Evolutionary conservation across 1,140 invertebrate genomes (phyloP).

Genomic region (Aphelenchoides fujianensis): DNA sequence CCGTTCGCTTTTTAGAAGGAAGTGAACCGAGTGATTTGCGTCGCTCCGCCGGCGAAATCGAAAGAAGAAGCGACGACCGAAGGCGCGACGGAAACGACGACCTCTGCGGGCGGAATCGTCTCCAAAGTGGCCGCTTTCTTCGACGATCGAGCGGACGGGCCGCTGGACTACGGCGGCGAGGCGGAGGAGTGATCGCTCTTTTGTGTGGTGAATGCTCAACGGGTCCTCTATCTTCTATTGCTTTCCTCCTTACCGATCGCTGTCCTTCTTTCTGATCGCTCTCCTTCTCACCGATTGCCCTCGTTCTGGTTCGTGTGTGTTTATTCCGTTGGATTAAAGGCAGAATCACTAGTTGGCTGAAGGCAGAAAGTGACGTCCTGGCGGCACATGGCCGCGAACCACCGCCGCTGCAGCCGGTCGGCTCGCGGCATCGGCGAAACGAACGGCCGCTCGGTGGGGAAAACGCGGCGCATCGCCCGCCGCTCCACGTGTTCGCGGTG

Average conservation of each 20-base stretch:
- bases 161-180: neutral
- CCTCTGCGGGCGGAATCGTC: neutral
- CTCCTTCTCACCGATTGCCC: too few species aligned
- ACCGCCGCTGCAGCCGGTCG: slow-evolving; percentile 42
- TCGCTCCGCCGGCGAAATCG: neutral
- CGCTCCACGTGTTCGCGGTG: slow-evolving; percentile 76
- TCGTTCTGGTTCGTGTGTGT: too few species aligned
- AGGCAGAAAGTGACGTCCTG: slow-evolving; percentile 22
- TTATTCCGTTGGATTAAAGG: too few species aligned
- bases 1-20: too few species aligned
- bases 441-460: slow-evolving; percentile 70
- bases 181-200: neutral
- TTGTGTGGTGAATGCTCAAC: too few species aligned
- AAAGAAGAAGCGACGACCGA: neutral
- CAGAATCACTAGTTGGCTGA: too few species aligned
- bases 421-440: slow-evolving; percentile 31
- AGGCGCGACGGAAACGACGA: neutral
- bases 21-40: neutral
- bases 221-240: too few species aligned
- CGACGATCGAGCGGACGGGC: neutral
- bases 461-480: slow-evolving; percentile 75
- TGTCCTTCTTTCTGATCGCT: too few species aligned
- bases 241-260: too few species aligned
- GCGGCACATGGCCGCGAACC: slow-evolving; percentile 34
- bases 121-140: neutral